Percentiles rank a stretch among this genome's conserved stretches.
Conservation (phyloP, 2,888 invertebrate species). For the Hypolimnas misippus region DNA sequence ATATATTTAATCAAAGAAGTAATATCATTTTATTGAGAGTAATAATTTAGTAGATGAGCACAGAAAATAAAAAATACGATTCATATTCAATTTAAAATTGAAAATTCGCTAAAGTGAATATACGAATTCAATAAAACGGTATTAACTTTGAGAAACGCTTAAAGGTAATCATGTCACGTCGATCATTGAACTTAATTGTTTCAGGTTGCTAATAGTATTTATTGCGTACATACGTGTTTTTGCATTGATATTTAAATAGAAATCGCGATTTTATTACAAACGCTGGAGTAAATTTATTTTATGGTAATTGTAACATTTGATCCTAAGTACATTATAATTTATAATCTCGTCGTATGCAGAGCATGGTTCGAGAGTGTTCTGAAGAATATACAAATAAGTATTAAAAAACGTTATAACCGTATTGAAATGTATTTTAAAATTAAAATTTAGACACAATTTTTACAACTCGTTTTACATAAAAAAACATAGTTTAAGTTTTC, state of each 20-base stretch:
- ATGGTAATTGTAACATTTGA: constrained; percentile 51
- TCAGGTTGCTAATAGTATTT: constrained; percentile 56
- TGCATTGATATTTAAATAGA: too few relatives aligned
- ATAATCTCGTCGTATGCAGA: constrained; percentile 1
- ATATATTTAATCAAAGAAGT: too few relatives aligned
- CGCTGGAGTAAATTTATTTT: constrained; percentile 45
- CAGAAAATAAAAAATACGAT: too few relatives aligned
- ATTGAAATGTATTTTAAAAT: background rate
- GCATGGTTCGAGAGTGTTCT: background rate
- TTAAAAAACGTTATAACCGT: background rate
- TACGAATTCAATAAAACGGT: constrained; percentile 34
- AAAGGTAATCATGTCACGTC: constrained; percentile 49
- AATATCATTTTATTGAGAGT: too few relatives aligned
- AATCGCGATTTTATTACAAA: constrained; percentile 58
- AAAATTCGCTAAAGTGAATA: background rate
- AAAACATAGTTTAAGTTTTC: background rate
- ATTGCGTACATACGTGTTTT: constrained; percentile 39
- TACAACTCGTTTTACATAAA: too few relatives aligned
- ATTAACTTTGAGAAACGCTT: constrained; percentile 31
- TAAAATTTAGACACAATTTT: too few relatives aligned
- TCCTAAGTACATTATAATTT: constrained; percentile 35
- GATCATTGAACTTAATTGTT: constrained; percentile 75
- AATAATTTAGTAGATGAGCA: too few relatives aligned
- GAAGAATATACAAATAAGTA: background rate
- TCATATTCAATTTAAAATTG: too few relatives aligned